A percentile compares a stretch with the other conserved stretches of the same genome.
Conservation (phyloP, 2,888 invertebrate genomes). For the Dendrolimus houi region DNA sequence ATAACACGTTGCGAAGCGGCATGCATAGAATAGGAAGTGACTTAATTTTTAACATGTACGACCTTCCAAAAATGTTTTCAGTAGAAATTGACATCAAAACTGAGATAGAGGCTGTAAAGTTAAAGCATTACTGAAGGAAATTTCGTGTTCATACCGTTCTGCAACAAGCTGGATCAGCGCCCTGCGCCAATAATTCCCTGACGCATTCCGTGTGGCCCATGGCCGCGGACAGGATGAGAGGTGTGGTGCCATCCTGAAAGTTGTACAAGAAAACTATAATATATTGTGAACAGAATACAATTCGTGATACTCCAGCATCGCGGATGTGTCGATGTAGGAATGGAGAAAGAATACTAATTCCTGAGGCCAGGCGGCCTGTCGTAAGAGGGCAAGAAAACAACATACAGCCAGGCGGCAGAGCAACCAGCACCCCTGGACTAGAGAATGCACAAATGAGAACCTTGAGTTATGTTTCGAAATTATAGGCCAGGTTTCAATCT, state of each 20-base stretch:
- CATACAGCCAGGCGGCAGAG: not conserved
- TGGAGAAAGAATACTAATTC: not conserved
- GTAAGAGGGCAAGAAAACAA: not conserved
- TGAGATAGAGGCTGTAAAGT: too few species aligned
- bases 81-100: too few species aligned
- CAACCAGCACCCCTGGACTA: not conserved
- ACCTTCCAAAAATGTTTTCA: too few species aligned
- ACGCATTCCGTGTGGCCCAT: conserved; percentile 94
- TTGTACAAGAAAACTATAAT: conserved; percentile 1
- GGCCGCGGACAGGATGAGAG: conserved; percentile 92
- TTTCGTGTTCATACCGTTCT: conserved; percentile 80
- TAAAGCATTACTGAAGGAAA: too few species aligned
- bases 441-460: not conserved
- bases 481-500: not conserved
- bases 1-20: too few species aligned
- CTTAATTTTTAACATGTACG: too few species aligned
- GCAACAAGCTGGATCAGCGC: conserved; percentile 90
- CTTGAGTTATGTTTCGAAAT: not conserved
- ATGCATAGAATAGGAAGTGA: too few species aligned
- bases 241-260: conserved; percentile 94
- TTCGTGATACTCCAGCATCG: not conserved
- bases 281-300: not conserved
- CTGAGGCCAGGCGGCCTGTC: not conserved
- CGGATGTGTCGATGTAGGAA: not conserved
- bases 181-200: conserved; percentile 90